Percentiles rank a stretch among this genome's conserved stretches.
phyloP scores from a whole-genome alignment of 2,113 vertebrate genomes.

The Caloenas nicobarica region DNA sequence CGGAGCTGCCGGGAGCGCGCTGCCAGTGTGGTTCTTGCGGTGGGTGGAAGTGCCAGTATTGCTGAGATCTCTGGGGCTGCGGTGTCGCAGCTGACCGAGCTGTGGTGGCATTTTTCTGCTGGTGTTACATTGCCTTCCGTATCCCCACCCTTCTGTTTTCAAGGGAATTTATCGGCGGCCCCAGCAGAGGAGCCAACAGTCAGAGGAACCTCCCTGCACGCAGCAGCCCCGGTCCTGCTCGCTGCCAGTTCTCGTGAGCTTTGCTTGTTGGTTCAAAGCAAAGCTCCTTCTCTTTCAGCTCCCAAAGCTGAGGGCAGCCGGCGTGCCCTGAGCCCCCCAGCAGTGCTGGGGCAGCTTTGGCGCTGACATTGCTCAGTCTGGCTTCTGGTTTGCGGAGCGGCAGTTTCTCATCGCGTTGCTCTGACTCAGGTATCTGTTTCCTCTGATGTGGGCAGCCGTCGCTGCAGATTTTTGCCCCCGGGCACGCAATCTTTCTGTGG shows the following conservation, averaged over 20 bases:
- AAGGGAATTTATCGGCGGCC: constrained; percentile 43
- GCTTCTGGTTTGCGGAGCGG: not conserved
- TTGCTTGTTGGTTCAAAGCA: constrained; percentile 56
- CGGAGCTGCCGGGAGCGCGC: not conserved
- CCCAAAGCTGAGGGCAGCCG: not conserved
- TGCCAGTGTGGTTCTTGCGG: constrained; percentile 69
- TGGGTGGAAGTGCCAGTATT: constrained; percentile 45
- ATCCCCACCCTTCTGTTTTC: constrained; percentile 71
- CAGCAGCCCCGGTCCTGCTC: not conserved
- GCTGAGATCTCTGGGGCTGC: constrained; percentile 53
- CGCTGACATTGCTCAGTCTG: not conserved
- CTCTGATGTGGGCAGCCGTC: constrained; percentile 38
- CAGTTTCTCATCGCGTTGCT: constrained; percentile 14
- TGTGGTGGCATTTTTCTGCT: constrained; percentile 68
- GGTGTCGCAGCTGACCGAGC: constrained; percentile 38
- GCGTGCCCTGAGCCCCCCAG: constrained; percentile 14
- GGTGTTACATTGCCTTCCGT: constrained; percentile 44
- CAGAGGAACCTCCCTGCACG: constrained; percentile 36
- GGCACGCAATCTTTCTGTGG: not conserved
- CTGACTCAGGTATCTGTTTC: constrained; percentile 46
- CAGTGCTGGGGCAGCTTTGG: not conserved
- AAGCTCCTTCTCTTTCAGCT: constrained; percentile 37
- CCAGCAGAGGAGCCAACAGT: not conserved
- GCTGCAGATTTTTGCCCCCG: not conserved
- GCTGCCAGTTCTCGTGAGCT: constrained; percentile 30